A percentile compares a stretch with the other conserved stretches of the same genome.
Evolutionary conservation across 2,888 invertebrate genomes (phyloP).

Genomic region (Ormyrus thymus): DNA sequence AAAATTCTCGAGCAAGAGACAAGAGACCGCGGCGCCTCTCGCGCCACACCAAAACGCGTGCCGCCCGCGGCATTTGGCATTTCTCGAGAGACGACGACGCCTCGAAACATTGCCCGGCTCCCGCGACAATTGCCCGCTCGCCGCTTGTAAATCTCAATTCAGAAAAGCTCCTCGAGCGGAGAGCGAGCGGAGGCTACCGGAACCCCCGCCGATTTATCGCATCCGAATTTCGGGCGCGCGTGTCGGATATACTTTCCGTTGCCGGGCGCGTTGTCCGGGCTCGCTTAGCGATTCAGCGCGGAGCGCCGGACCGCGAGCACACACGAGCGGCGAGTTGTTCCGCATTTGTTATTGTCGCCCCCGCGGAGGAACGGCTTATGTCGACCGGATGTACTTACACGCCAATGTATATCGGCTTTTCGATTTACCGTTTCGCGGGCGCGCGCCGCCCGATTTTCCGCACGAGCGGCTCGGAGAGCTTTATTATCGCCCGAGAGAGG

Average conservation of each 20-base stretch:
- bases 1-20: too few relatives aligned
- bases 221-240: neutral
- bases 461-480: neutral
- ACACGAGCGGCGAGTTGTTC: conserved; percentile 7
- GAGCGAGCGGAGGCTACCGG: neutral
- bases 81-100: too few relatives aligned
- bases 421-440: conserved; percentile 39
- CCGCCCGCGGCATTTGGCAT: too few relatives aligned
- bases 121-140: neutral
- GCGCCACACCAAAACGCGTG: too few relatives aligned
- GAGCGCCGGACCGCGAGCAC: neutral
- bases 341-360: conserved; percentile 3
- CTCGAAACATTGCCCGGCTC: neutral
- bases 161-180: too few relatives aligned
- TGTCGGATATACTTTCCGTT: too few relatives aligned
- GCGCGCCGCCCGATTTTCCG: conserved; percentile 30
- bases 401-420: neutral
- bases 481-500: neutral
- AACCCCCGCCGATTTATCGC: neutral
- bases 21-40: too few relatives aligned
- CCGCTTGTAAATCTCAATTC: conserved; percentile 31
- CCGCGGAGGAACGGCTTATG: conserved; percentile 21
- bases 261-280: too few relatives aligned
- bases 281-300: conserved; percentile 24
- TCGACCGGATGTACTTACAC: conserved; percentile 31